phyloP scores from a whole-genome alignment of 35 echinoderm and acorn worm species.

The Patiria miniata region DNA sequence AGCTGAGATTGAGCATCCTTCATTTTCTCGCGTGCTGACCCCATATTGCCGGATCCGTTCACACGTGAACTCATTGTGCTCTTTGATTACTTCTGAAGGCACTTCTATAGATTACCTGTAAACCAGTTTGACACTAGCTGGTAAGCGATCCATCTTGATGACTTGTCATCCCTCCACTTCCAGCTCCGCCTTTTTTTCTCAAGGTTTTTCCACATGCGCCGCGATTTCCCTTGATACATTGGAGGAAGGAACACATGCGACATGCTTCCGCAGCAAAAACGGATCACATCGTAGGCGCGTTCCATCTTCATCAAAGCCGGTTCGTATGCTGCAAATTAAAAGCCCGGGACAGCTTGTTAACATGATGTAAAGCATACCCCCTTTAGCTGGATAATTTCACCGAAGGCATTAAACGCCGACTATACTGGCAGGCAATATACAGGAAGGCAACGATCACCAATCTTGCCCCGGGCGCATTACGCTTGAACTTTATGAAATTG shows the following conservation, averaged over 20 bases:
- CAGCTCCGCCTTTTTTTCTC: neutral
- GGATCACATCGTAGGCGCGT: neutral
- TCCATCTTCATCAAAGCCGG: neutral
- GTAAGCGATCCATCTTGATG: no score
- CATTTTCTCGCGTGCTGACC: no score
- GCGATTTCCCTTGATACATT: constrained; percentile 4
- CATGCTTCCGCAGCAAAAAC: neutral
- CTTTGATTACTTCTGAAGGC: no score
- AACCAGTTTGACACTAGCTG: no score
- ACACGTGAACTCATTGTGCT: no score
- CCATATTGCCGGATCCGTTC: no score
- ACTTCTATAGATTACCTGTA: no score
- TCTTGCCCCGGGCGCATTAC: neutral
- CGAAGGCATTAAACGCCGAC: neutral
- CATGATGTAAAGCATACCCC: constrained; percentile 12
- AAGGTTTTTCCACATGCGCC: neutral
- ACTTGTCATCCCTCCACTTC: no score
- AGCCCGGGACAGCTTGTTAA: neutral
- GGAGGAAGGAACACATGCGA: neutral
- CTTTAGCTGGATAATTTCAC: neutral
- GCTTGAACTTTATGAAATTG: neutral
- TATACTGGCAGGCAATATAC: neutral
- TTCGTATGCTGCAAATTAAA: neutral
- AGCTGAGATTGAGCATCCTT: no score
- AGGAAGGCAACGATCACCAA: neutral